These are phyloP conservation scores for Drosophila nigricruria DNA, from an alignment of 2,888 invertebrate genomes.

Conservation along the genomic window DNA sequence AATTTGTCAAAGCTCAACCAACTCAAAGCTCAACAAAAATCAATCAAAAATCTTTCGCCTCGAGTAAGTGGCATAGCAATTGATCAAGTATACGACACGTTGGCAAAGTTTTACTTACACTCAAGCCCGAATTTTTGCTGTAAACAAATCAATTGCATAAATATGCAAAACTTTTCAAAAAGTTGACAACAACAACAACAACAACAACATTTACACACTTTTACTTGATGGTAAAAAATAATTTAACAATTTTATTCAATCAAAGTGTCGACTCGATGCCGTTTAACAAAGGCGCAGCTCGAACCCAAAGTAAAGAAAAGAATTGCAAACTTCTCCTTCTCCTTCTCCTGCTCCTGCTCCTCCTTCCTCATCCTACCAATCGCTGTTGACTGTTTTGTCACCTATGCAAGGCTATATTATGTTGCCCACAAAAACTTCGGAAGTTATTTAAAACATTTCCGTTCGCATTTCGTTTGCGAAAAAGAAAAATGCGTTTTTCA, in stretches of 20 bases:
- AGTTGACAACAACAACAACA: constrained; percentile 12
- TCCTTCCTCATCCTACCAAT: neutral
- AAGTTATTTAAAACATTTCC: constrained; percentile 69
- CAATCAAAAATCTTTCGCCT: constrained; percentile 59
- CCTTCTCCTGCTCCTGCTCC: neutral
- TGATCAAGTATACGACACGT: constrained; percentile 66
- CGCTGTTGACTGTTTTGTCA: constrained; percentile 52
- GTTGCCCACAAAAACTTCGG: constrained; percentile 34
- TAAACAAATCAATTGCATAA: constrained; percentile 79
- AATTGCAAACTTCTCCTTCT: constrained; percentile 38
- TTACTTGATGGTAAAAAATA: constrained; percentile 58
- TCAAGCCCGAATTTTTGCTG: constrained; percentile 41
- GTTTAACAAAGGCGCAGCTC: constrained; percentile 38
- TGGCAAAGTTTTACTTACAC: constrained; percentile 42
- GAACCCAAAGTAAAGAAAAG: constrained; percentile 11
- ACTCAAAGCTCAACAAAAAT: constrained; percentile 44
- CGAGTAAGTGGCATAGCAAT: constrained; percentile 48
- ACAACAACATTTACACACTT: constrained; percentile 42
- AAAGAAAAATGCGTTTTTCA: constrained; percentile 80
- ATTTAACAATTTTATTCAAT: constrained; percentile 77
- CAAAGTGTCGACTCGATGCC: constrained; percentile 55
- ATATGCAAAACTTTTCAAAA: constrained; percentile 65
- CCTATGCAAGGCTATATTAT: constrained; percentile 41
- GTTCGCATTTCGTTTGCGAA: constrained; percentile 36
- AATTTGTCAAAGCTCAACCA: constrained; percentile 40